Evolutionary conservation across 2,113 vertebrate genomes (phyloP).

Genomic region (Apus apus): DNA sequence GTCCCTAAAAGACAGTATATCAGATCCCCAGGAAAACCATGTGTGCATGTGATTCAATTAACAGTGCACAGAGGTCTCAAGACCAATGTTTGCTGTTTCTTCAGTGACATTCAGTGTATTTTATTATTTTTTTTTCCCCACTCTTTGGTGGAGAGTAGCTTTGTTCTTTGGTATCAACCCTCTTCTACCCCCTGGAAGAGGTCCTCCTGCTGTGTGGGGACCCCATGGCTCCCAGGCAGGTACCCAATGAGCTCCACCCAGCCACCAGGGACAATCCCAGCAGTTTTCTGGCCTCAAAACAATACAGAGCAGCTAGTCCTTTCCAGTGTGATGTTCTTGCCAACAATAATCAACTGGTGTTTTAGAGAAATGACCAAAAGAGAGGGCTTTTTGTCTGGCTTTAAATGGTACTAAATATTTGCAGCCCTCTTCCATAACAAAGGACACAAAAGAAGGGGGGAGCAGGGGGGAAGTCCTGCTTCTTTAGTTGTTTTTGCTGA

Average conservation of each 20-base stretch:
- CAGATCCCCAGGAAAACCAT: neutral
- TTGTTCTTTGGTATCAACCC: neutral
- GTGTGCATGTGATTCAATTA: neutral
- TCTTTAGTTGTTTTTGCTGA: conserved; percentile 19
- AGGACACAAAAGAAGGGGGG: neutral
- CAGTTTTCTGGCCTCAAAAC: conserved; percentile 20
- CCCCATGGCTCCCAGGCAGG: neutral
- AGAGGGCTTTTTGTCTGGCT: neutral
- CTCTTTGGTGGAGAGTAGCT: neutral
- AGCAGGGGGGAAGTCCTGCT: rapidly evolving
- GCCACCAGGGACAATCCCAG: neutral
- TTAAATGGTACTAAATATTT: conserved; percentile 44
- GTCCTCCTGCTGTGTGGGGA: neutral
- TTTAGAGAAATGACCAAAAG: conserved; percentile 33
- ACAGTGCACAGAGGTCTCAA: neutral
- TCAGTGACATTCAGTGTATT: rapidly evolving
- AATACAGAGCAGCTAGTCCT: conserved; percentile 35
- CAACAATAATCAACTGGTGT: conserved; percentile 51
- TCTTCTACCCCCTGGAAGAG: neutral
- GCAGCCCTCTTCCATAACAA: conserved; percentile 32
- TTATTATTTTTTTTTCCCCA: neutral
- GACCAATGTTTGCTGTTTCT: neutral
- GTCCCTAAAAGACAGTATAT: neutral
- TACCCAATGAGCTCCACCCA: neutral
- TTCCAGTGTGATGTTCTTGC: conserved; percentile 37